These are phyloP conservation scores for Cinclus cinclus DNA, from an alignment of 2,113 vertebrate species.

Conservation along the genomic window DNA sequence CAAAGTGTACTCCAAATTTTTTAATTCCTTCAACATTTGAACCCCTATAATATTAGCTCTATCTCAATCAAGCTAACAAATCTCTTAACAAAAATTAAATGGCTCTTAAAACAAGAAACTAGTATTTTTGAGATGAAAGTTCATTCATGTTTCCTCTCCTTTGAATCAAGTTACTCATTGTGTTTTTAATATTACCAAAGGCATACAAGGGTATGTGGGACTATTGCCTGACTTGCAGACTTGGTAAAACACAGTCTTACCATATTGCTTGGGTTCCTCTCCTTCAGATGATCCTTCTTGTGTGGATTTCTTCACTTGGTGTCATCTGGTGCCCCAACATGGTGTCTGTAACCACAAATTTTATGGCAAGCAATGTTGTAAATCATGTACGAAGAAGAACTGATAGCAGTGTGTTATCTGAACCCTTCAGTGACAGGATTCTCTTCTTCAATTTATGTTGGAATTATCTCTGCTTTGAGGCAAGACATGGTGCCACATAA, in stretches of 20 bases:
- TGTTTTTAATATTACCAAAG: neutral
- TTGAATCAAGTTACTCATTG: accelerated
- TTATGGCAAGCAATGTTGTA: conserved; percentile 95
- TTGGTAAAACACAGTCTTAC: neutral
- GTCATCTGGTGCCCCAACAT: conserved; percentile 92
- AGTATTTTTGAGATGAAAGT: neutral
- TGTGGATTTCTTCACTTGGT: conserved; percentile 91
- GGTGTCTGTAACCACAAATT: conserved; percentile 96
- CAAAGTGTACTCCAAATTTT: neutral
- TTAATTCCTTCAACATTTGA: neutral
- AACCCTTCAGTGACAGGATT: neutral
- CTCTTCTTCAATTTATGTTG: neutral
- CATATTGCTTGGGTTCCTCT: neutral
- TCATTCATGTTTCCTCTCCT: neutral
- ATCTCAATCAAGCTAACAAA: neutral
- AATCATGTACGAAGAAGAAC: conserved; percentile 87
- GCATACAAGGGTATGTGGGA: neutral
- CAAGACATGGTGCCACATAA: conserved; percentile 15
- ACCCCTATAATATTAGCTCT: neutral
- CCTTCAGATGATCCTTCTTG: conserved; percentile 84
- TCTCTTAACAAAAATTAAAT: neutral
- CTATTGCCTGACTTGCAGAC: neutral
- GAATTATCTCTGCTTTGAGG: conserved; percentile 26
- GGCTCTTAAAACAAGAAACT: neutral
- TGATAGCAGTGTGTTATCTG: conserved; percentile 33